A percentile compares a stretch with the other conserved stretches of the same genome.
Conservation (phyloP, 2,113 vertebrate genomes). For the Phocoena phocoena region DNA sequence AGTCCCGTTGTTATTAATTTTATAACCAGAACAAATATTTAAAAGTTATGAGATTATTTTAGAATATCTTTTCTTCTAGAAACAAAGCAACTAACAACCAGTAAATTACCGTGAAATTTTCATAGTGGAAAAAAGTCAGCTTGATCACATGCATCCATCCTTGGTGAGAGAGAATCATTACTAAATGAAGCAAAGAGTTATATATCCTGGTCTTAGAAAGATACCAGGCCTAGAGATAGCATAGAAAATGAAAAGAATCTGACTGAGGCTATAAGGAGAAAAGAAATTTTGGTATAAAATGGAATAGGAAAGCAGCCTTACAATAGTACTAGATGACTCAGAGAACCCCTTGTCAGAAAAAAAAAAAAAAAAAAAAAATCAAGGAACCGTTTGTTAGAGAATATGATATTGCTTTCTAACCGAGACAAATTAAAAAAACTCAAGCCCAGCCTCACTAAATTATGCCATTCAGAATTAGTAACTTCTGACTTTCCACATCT, state of each 20-base stretch:
- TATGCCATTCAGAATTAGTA: constrained; percentile 55
- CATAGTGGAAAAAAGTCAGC: constrained; percentile 14
- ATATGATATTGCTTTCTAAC: constrained; percentile 35
- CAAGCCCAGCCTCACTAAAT: not conserved
- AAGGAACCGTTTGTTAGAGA: constrained; percentile 36
- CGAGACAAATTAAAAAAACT: not conserved
- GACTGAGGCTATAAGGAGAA: not conserved
- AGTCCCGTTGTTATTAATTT: not conserved
- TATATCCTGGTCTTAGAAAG: not conserved
- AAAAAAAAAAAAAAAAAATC: not conserved
- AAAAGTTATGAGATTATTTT: constrained; percentile 50
- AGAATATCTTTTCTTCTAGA: constrained; percentile 32
- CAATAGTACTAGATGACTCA: constrained; percentile 3
- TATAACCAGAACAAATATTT: constrained; percentile 15
- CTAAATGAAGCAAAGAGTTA: constrained; percentile 8
- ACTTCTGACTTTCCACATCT: constrained; percentile 44
- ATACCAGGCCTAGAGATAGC: not conserved
- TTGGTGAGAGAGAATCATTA: constrained; percentile 30
- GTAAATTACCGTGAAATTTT: constrained; percentile 24
- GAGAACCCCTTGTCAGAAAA: not conserved
- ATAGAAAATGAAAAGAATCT: constrained; percentile 18
- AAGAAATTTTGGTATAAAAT: not conserved
- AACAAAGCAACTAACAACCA: constrained; percentile 43
- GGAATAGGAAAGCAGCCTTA: not conserved
- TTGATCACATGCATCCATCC: not conserved